phyloP scores from a whole-genome alignment of 2,797 vertebrate species.

The Aratinga solstitialis region DNA sequence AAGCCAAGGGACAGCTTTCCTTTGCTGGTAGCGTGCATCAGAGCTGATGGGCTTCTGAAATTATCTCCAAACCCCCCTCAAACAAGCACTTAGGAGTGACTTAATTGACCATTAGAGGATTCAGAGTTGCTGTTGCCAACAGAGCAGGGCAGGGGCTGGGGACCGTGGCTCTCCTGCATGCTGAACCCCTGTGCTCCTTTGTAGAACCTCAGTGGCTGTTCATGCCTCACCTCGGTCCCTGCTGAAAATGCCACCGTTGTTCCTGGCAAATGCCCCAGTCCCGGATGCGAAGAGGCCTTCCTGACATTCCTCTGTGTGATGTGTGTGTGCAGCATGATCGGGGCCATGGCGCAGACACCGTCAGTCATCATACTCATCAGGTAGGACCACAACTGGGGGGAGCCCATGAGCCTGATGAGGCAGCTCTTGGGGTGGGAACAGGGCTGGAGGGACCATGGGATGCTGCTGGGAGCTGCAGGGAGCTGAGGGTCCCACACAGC shows the following conservation, averaged over 20 bases:
- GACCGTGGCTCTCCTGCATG: neutral
- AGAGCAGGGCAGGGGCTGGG: neutral
- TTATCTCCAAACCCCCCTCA: neutral
- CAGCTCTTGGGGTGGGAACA: neutral
- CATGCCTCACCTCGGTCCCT: slow-evolving; percentile 82
- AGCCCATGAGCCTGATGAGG: rapidly evolving
- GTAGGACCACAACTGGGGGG: slow-evolving; percentile 48
- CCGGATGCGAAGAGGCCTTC: slow-evolving; percentile 93
- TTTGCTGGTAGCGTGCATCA: neutral
- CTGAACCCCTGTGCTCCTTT: slow-evolving; percentile 35
- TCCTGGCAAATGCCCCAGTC: slow-evolving; percentile 91
- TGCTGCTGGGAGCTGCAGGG: neutral
- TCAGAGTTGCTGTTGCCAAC: neutral
- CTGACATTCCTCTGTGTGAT: slow-evolving; percentile 97
- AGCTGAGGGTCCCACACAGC: neutral
- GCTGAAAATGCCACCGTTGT: slow-evolving; percentile 80
- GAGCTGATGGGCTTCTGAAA: neutral
- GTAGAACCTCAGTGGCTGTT: slow-evolving; percentile 92
- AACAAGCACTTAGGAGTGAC: slow-evolving; percentile 28
- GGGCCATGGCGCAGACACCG: slow-evolving; percentile 97
- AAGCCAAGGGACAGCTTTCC: neutral
- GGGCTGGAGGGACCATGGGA: neutral
- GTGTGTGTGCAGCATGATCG: slow-evolving; percentile 96
- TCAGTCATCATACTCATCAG: slow-evolving; percentile 98
- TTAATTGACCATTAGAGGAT: slow-evolving; percentile 41